Base-by-base conservation (phyloP, 2,113 vertebrate species). In the Collichthys lucidus region DNA sequence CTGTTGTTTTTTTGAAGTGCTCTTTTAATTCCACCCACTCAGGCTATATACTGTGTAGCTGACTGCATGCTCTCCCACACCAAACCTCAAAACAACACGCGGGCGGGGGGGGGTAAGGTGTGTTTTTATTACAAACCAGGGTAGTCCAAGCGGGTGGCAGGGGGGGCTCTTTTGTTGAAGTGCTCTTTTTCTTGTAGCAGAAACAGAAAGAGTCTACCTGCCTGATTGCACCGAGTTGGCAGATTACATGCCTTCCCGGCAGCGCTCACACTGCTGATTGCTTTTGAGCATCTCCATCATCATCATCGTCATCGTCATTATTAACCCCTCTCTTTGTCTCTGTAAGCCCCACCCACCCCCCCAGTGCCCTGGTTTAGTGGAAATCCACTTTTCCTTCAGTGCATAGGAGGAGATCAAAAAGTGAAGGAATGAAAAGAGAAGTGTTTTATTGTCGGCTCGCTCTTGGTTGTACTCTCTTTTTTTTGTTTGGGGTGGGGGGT, bases 111-210 rank as follows among this genome's bases (percentile, higher is more conserved):
- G 44, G 31, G 67, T 73, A 15, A 10, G 71, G 62, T 68, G 82
- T 67, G 82, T 49, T 78, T 79, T 59, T 74, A 73, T 80, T 74
- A 57, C 19, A 53, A 76, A 80, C 70, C 82, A 67, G 79, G 78
- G 60, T 64, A 56, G 59, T 82, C 74, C 57, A 46, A 49, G 74
- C 35, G 35, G 35, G 35, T 8, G 7, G 72, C 0, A 44, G 75
- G 63, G n/a, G 50, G 44, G 53, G 57, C 42, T 74, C 49, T 79
- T 80, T 44, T 53, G 26, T 62, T 73, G 49, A 92, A 91, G 87
- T 92, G 89, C 87, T 91, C 80, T 90, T 89, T 83, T 83, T 70
- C 69, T 81, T 75, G 82, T 88, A 85, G 88, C 88, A 85, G 81
- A 74, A 71, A 74, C 53, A 17, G 77, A 65, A 69, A 64, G 72